Conservation (phyloP, 2,113 vertebrate species). For the Oxygymnocypris stewartii region DNA sequence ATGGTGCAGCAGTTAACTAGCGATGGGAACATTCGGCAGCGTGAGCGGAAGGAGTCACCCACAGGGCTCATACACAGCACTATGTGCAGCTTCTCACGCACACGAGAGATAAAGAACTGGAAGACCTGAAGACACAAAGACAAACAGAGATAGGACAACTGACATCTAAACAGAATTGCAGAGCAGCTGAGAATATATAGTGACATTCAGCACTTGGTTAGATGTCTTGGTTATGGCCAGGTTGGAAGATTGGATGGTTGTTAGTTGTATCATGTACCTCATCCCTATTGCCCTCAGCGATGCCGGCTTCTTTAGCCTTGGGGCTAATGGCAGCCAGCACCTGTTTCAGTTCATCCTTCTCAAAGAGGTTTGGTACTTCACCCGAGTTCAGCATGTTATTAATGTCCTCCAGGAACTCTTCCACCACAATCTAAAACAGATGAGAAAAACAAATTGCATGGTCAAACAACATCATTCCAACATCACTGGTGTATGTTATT, state of each 20-base stretch:
- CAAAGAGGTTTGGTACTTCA: constrained; percentile 83
- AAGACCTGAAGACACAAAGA: constrained; percentile 71
- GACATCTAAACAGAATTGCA: constrained; percentile 14
- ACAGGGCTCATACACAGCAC: constrained; percentile 85
- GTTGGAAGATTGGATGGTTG: not conserved
- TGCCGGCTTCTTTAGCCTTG: constrained; percentile 81
- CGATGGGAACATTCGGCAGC: constrained; percentile 86
- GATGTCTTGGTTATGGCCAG: not conserved
- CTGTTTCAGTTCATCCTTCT: constrained; percentile 83
- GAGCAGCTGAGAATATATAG: not conserved
- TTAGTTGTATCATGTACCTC: constrained; percentile 71
- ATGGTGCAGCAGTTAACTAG: constrained; percentile 86
- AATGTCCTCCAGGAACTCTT: constrained; percentile 82
- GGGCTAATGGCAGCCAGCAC: constrained; percentile 78
- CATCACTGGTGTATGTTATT: too few species aligned
- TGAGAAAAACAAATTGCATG: not conserved
- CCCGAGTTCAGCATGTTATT: constrained; percentile 86
- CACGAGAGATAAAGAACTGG: constrained; percentile 82
- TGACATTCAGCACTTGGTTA: not conserved
- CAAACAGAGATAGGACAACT: not conserved
- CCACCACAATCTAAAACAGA: constrained; percentile 74
- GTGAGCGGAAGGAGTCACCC: constrained; percentile 81
- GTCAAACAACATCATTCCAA: not conserved
- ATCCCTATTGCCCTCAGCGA: constrained; percentile 81
- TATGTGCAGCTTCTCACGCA: constrained; percentile 83